Percentiles rank a stretch among this genome's conserved stretches.
These are phyloP conservation scores for Druon quercuslanigerum DNA, from an alignment of 1,140 invertebrate genomes.

Conservation along the genomic window DNA sequence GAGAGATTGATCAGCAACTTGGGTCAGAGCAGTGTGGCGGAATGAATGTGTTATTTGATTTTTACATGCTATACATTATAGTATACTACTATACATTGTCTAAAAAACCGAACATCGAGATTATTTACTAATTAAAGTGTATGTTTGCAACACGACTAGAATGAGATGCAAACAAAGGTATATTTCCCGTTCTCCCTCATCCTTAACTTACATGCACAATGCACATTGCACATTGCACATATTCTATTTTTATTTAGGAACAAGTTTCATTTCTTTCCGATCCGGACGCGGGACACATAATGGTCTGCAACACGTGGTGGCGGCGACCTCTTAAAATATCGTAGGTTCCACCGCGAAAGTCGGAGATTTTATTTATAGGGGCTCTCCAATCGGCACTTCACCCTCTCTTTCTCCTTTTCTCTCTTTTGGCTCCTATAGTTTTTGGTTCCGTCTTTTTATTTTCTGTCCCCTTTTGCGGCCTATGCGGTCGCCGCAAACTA, in stretches of 20 bases:
- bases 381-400: conserved; percentile 32
- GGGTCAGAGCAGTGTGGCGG: too few relatives aligned
- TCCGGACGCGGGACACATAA: not conserved
- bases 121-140: too few relatives aligned
- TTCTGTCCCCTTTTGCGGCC: conserved; percentile 17
- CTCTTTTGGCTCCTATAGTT: conserved; percentile 13
- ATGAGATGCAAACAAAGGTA: too few relatives aligned
- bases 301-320: conserved; percentile 13
- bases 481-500: conserved; percentile 8
- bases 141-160: too few relatives aligned
- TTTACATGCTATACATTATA: too few relatives aligned
- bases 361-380: conserved; percentile 48
- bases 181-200: too few relatives aligned
- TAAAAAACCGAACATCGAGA: too few relatives aligned
- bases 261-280: conserved; percentile 16
- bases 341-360: conserved; percentile 39
- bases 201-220: too few relatives aligned
- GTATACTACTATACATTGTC: too few relatives aligned
- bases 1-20: too few relatives aligned
- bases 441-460: conserved; percentile 14
- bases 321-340: conserved; percentile 42
- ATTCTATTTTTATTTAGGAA: not conserved
- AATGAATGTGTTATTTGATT: too few relatives aligned
- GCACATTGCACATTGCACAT: not conserved
- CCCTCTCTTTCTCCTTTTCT: not conserved